These are phyloP conservation scores for Agonopterix arenella DNA, from an alignment of 2,888 invertebrate genomes.

Conservation along the genomic window DNA sequence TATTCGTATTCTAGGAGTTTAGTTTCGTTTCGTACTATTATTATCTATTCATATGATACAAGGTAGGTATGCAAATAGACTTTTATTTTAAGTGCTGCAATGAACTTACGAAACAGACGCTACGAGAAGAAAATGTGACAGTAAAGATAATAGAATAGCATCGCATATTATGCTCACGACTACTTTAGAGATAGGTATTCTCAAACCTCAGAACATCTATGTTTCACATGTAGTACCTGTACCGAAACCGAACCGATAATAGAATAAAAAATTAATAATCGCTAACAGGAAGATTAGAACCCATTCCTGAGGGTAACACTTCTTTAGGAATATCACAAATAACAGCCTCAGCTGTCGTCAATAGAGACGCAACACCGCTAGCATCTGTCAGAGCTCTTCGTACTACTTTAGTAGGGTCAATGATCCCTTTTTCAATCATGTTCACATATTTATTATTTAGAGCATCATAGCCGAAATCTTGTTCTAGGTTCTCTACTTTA, in stretches of 20 bases:
- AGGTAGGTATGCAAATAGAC: too few species aligned
- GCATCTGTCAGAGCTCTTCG: conserved; percentile 58
- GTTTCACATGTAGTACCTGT: too few species aligned
- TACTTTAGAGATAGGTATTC: too few species aligned
- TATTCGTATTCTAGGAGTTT: too few species aligned
- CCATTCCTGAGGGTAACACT: background rate
- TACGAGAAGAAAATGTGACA: too few species aligned
- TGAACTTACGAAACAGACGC: too few species aligned
- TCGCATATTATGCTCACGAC: too few species aligned
- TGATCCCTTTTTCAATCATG: conserved; percentile 93
- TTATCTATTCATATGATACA: too few species aligned
- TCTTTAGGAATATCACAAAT: conserved; percentile 83
- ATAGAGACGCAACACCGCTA: conserved; percentile 60
- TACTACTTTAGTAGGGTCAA: conserved; percentile 92
- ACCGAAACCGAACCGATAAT: background rate
- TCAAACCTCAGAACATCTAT: too few species aligned
- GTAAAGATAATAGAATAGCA: too few species aligned
- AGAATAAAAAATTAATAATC: conserved; percentile 10
- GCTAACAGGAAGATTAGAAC: conserved; percentile 13
- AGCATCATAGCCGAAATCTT: conserved; percentile 91
- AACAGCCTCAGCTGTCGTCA: conserved; percentile 94
- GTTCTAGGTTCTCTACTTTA: conserved; percentile 87
- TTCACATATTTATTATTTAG: conserved; percentile 91
- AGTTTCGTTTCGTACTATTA: too few species aligned
- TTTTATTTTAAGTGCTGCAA: too few species aligned